Evolutionary conservation across 2,113 vertebrate genomes (phyloP).

Genomic region (Galemys pyrenaicus): DNA sequence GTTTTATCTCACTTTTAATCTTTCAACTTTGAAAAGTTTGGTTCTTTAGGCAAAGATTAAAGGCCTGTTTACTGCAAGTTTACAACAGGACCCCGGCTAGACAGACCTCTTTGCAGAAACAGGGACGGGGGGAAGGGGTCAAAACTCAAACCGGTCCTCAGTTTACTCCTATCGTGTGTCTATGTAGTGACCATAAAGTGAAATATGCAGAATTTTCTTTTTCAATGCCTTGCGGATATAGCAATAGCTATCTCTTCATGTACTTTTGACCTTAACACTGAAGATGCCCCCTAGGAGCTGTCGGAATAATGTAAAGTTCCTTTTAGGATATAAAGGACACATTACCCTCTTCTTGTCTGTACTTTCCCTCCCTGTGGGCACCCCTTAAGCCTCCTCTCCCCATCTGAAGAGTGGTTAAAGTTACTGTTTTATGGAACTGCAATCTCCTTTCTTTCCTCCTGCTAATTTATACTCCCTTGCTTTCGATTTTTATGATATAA

Average conservation of each 20-base stretch:
- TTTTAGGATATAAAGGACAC: slow-evolving; percentile 63
- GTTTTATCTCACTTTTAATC: slow-evolving; percentile 8
- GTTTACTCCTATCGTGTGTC: background rate
- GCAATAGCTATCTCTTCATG: slow-evolving; percentile 58
- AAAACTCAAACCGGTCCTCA: background rate
- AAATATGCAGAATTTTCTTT: slow-evolving; percentile 48
- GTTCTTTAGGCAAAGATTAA: background rate
- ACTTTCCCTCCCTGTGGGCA: background rate
- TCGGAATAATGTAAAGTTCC: slow-evolving; percentile 77
- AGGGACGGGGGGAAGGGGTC: background rate
- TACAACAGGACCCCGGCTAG: slow-evolving; percentile 15
- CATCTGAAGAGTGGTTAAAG: background rate
- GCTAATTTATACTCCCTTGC: slow-evolving; percentile 5
- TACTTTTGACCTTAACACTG: slow-evolving; percentile 79
- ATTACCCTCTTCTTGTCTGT: background rate
- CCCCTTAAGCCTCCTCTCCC: background rate
- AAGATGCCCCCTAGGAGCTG: slow-evolving; percentile 75
- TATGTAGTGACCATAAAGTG: background rate
- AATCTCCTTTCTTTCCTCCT: background rate
- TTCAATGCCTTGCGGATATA: slow-evolving; percentile 10
- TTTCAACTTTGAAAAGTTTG: background rate
- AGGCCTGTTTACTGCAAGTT: slow-evolving; percentile 6
- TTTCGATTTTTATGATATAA: slow-evolving; percentile 47
- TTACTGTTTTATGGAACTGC: slow-evolving; percentile 29
- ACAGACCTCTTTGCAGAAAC: background rate